A percentile compares a stretch with the other conserved stretches of the same genome.
phyloP scores from a whole-genome alignment of 2,113 vertebrate species.

The Equus quagga region DNA sequence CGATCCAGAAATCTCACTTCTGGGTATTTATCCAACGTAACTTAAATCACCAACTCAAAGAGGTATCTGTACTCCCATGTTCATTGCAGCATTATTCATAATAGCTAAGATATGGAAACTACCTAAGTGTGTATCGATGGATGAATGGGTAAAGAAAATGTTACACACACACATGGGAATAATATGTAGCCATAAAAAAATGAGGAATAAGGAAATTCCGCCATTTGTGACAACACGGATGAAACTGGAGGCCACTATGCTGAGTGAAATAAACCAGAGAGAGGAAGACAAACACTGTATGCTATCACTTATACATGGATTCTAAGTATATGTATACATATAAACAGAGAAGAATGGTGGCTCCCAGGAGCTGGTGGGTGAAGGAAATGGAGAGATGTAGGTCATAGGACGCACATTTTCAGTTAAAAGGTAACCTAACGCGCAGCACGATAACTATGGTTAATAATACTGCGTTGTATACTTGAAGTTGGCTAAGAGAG shows the following conservation, averaged over 20 bases:
- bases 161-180: not conserved
- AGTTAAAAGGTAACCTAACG: not conserved
- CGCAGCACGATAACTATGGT: not conserved
- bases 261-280: not conserved
- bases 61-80: not conserved
- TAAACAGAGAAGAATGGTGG: not conserved
- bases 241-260: not conserved
- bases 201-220: not conserved
- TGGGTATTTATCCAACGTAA: not conserved
- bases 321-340: not conserved
- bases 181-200: not conserved
- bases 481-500: not conserved
- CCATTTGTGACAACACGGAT: not conserved
- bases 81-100: not conserved
- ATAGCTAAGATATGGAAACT: not conserved
- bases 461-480: not conserved
- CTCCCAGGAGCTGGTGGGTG: not conserved
- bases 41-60: not conserved
- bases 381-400: not conserved
- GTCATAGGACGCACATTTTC: not conserved
- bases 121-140: not conserved
- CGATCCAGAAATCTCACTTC: not conserved
- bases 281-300: not conserved
- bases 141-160: not conserved
- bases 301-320: not conserved